phyloP scores from a whole-genome alignment of 92 coral and sea anemone genomes.

The Bergia puertoricense region DNA sequence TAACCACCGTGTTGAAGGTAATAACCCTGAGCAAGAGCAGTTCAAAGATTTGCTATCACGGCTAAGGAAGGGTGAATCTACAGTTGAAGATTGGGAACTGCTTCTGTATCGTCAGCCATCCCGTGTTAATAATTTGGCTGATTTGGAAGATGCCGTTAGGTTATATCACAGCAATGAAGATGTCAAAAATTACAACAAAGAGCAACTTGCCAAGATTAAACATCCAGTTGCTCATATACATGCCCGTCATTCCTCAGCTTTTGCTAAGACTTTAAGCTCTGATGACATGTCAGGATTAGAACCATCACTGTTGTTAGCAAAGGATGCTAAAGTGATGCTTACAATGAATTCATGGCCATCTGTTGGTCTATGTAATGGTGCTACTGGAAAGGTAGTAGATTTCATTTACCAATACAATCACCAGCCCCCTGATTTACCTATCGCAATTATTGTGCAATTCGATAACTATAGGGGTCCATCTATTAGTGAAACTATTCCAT shows the following conservation, averaged over 20 bases:
- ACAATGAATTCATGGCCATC: not conserved
- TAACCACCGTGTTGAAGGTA: slow-evolving; percentile 9
- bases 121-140: not conserved
- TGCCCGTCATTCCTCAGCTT: not conserved
- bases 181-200: too few relatives aligned
- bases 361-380: not conserved
- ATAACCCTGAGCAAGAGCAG: not conserved
- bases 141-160: not conserved
- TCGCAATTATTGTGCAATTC: slow-evolving; percentile 39
- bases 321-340: not conserved
- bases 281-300: not conserved
- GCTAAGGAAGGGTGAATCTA: slow-evolving; percentile 21
- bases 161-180: not conserved
- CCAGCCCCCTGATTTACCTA: slow-evolving; percentile 1
- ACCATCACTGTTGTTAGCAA: not conserved
- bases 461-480: slow-evolving; percentile 40
- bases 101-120: slow-evolving; percentile 2
- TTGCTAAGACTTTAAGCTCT: not conserved
- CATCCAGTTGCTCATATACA: not conserved
- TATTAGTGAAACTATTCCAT: slow-evolving; percentile 17
- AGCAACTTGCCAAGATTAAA: too few relatives aligned
- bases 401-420: not conserved
- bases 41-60: slow-evolving; percentile 6
- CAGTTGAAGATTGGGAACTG: slow-evolving; percentile 18
- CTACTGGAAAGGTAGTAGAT: not conserved